Percentiles rank a stretch among this genome's conserved stretches.
Conservation (phyloP, 2,797 vertebrate species). For the Ctenopoma multispine region DNA sequence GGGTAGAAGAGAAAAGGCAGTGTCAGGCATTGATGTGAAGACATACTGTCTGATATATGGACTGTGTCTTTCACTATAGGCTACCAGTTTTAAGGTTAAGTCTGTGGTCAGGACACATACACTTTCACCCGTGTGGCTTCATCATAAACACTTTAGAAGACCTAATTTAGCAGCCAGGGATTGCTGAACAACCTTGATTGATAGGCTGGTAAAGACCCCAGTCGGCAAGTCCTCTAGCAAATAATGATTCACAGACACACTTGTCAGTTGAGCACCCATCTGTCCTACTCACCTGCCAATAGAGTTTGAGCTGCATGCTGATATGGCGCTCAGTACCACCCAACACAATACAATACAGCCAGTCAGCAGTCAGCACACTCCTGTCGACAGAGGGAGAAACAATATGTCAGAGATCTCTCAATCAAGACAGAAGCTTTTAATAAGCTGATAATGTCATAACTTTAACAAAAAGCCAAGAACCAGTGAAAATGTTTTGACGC, state of each 20-base stretch:
- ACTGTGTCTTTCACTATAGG: constrained; percentile 1
- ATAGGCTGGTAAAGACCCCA: constrained; percentile 84
- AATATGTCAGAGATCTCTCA: constrained; percentile 25
- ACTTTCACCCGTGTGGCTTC: constrained; percentile 57
- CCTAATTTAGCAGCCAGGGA: constrained; percentile 51
- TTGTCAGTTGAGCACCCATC: constrained; percentile 57
- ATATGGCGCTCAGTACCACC: constrained; percentile 78
- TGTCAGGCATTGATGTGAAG: too few species aligned
- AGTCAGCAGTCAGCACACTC: constrained; percentile 88
- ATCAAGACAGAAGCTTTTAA: background rate
- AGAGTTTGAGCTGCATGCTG: constrained; percentile 89
- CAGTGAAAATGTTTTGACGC: background rate
- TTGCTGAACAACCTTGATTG: constrained; percentile 81
- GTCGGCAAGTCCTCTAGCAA: constrained; percentile 86
- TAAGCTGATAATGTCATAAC: background rate
- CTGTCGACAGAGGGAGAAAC: constrained; percentile 77
- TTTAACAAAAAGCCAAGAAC: constrained; percentile 1
- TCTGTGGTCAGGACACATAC: constrained; percentile 21
- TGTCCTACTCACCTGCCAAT: constrained; percentile 91
- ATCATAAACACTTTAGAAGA: constrained; percentile 79
- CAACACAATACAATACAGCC: constrained; percentile 83
- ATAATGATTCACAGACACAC: constrained; percentile 84
- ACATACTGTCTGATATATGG: constrained; percentile 23
- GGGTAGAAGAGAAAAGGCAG: too few species aligned
- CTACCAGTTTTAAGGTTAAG: constrained; percentile 33